Evolutionary conservation across 2,113 vertebrate genomes (phyloP), one percentile per base, ranked within the genome.

Genomic region (Chauna torquata): DNA sequence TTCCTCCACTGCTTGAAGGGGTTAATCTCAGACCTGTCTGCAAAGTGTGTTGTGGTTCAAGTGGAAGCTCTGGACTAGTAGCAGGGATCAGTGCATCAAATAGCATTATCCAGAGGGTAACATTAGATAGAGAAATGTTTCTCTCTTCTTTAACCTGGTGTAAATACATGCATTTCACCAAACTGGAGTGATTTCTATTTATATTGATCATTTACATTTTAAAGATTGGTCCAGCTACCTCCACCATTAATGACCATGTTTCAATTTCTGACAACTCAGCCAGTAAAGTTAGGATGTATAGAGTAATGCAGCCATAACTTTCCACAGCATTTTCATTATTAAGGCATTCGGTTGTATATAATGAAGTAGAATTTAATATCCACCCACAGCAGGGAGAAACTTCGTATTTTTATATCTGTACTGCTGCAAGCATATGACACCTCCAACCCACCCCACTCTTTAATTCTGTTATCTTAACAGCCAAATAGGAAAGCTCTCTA

Each of bases 381-480:
- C 32, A 83, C 28, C 42, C 27, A 74, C 69, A 90, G 45, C 52
- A 90, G 40, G 42, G 54, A 85, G 16, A 82, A 94, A 88, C 4
- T 32, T 90, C 2, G 10, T 61, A 13, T 72, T 89, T 94, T 94
- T 65, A 11, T 84, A 75, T 44, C 65, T 86, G 16, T 47, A 59
- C 34, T 55, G 27, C 44, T 78, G 24, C 40, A 92, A 91, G 42
- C 34, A 83, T 81, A 69, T 58, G 45, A 50, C 12, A 23, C 27
- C 9, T n/a, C 9, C 12, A 1, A 32, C 38, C 11, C 5, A 20
- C 17, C 25, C 17, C 12, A 32, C 40, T 7, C 25, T 49, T 61
- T 78, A 83, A 91, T 91, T 82, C 69, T 94, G 32, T 77, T 94
- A 91, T 79, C 81, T 90, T 89, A 81, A 54, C 57, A 90, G 54